A percentile compares a stretch with the other conserved stretches of the same genome.
These are phyloP conservation scores for Abscondita cerata DNA, from an alignment of 2,888 invertebrate genomes.

Conservation along the genomic window DNA sequence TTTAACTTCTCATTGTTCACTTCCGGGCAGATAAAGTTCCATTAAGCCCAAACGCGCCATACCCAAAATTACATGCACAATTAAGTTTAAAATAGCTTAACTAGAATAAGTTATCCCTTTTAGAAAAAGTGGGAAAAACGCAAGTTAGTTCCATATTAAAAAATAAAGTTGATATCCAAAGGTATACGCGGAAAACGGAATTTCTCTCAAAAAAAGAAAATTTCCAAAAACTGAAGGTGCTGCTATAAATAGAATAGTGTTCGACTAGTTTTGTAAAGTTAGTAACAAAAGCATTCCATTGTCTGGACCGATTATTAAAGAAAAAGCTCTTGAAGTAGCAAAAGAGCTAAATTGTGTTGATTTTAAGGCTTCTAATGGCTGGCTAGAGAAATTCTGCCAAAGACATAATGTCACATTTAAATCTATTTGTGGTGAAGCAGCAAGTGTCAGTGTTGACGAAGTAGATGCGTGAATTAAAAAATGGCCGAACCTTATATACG, in stretches of 20 bases:
- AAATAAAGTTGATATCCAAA: neutral
- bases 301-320: conserved; percentile 11
- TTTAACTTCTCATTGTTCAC: too few relatives aligned
- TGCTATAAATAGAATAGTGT: conserved; percentile 1
- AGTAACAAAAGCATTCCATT: conserved; percentile 9
- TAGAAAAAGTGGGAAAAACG: neutral
- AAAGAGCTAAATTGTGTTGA: conserved; percentile 1
- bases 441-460: neutral
- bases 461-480: neutral
- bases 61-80: too few relatives aligned
- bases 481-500: neutral
- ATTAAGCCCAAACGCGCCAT: too few relatives aligned
- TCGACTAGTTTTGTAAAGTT: conserved; percentile 10
- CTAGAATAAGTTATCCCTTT: too few relatives aligned
- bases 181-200: neutral
- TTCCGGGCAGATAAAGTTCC: too few relatives aligned
- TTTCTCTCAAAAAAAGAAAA: neutral
- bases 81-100: too few relatives aligned
- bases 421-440: conserved; percentile 7
- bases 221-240: neutral
- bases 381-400: conserved; percentile 17
- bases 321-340: conserved; percentile 13
- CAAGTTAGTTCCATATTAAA: neutral
- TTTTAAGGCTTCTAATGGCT: conserved; percentile 15
- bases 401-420: conserved; percentile 9